phyloP scores from a whole-genome alignment of 2,888 invertebrate species.

The Eupithecia tripunctaria region DNA sequence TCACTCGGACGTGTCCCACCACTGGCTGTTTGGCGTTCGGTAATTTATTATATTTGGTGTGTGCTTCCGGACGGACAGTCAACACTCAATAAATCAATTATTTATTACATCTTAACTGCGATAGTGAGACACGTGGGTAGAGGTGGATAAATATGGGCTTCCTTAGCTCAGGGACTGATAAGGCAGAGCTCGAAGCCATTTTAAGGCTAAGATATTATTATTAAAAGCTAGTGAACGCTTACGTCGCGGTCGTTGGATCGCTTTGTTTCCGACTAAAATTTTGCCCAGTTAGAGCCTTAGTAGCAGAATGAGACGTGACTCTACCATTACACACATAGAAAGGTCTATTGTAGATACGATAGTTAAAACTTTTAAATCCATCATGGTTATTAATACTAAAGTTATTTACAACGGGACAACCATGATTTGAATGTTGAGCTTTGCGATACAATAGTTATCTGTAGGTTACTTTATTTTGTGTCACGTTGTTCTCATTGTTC shows the following conservation, averaged over 20 bases:
- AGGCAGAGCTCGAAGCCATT: background rate
- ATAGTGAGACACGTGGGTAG: constrained; percentile 52
- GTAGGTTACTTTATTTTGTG: no score
- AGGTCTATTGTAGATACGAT: no score
- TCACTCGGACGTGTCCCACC: constrained; percentile 59
- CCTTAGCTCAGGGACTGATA: constrained; percentile 21
- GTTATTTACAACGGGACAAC: no score
- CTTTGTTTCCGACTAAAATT: background rate
- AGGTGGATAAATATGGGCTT: constrained; percentile 8
- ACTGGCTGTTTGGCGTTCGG: constrained; percentile 62
- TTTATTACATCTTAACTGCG: constrained; percentile 65
- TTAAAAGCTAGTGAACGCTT: background rate
- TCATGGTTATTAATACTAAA: no score
- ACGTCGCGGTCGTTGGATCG: background rate
- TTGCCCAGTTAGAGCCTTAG: background rate
- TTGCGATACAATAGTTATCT: no score
- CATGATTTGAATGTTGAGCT: no score
- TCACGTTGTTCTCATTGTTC: no score
- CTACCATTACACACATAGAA: no score
- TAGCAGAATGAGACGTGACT: background rate
- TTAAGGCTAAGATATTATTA: background rate
- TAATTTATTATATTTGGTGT: constrained; percentile 78
- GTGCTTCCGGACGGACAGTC: constrained; percentile 77
- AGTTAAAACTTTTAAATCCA: no score
- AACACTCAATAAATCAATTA: constrained; percentile 82